phyloP scores from a whole-genome alignment of 2,888 invertebrate genomes.

The Incurvaria masculella region DNA sequence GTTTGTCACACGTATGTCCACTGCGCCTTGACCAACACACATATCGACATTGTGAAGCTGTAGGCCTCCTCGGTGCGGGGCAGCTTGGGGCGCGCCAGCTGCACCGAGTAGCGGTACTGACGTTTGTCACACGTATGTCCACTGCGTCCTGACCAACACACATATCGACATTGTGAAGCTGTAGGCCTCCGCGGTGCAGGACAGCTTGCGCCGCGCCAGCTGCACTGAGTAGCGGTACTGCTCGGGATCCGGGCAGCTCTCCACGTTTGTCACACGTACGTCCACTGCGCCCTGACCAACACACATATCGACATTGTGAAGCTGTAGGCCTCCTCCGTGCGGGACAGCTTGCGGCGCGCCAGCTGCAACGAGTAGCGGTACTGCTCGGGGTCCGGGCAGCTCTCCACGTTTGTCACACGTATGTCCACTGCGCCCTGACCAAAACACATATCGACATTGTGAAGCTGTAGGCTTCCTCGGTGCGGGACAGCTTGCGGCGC shows the following conservation, averaged over 20 bases:
- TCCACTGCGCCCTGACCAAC: constrained; percentile 11
- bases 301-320: not conserved
- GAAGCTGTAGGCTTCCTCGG: constrained; percentile 13
- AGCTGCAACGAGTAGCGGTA: constrained; percentile 10
- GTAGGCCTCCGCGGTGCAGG: constrained; percentile 13
- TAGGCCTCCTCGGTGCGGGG: no score
- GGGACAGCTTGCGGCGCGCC: constrained; percentile 10
- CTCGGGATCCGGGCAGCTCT: constrained; percentile 11
- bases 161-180: no score
- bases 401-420: constrained; percentile 8
- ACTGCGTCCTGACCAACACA: constrained; percentile 14
- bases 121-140: no score
- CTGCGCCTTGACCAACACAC: constrained; percentile 7
- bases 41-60: not conserved
- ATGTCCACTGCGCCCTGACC: constrained; percentile 14
- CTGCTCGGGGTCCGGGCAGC: constrained; percentile 13
- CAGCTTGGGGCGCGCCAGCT: no score
- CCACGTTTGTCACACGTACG: constrained; percentile 7
- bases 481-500: constrained; percentile 12
- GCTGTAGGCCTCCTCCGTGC: constrained; percentile 13
- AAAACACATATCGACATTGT: no score
- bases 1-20: constrained; percentile 10
- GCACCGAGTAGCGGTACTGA: no score
- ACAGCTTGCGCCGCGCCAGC: constrained; percentile 10
- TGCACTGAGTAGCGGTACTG: constrained; percentile 10